Base-by-base conservation (phyloP, 2,113 vertebrate genomes). In the Neomonachus schauinslandi region DNA sequence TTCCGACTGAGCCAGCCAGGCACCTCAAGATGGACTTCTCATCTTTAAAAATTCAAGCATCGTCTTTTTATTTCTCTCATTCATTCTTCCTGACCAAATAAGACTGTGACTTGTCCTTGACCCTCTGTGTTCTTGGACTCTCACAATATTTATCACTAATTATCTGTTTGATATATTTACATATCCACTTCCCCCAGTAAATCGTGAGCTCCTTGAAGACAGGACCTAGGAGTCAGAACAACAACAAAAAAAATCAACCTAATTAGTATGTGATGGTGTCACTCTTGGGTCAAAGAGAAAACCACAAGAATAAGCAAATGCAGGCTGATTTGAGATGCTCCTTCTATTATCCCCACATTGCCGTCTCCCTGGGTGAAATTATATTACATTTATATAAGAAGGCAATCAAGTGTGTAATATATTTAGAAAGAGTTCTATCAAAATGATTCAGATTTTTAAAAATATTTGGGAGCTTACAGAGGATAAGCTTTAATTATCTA, bases 341-440 rank as follows among this genome's bases (percentile, higher is more conserved):
- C 72, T 95, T 76, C 80, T 91, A 72, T 55, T 42, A 0, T 59
- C 77, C 33, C 49, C 24, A 59, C 39, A 84, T 26, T 81, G 42
- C 80, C 22, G 3, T 94, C 53, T 97, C 83, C 81, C 36, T 74
- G 69, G 61, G 33, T 96, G 39, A 96, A 96, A 97, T 92, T 65
- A 69, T 74, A 95, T 87, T 85, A 92, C 0, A 0, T 95, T 92
- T 90, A 55, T 63, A 36, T 65, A 92, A 90, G 87, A 92, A 97
- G 15, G 92, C 51, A 97, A 92, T 92, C 96, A 89, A 96, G 95
- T 95, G 53, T 97, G 39, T 96, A 95, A 97, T 97, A 57, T 95
- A 80, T 82, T 96, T 97, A 81, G 94, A 96, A 93, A 98, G 87
- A 96, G 94, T 96, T 96, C 81, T 97, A 97, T 97, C 92, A 97